Evolutionary conservation across 2,888 invertebrate genomes (phyloP).

Genomic region (Eupelmus urozonus): DNA sequence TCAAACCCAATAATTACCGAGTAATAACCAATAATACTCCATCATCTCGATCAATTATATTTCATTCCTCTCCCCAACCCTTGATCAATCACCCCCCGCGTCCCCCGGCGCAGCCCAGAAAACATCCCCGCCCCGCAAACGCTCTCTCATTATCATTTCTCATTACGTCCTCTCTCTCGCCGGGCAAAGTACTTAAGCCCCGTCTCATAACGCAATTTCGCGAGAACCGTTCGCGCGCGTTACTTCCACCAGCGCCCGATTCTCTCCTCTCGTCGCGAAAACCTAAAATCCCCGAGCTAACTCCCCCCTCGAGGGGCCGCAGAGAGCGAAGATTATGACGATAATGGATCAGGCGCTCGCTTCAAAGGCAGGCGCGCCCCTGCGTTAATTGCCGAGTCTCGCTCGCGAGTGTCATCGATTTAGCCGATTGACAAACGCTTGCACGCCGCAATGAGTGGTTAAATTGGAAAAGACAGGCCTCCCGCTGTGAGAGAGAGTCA

Average conservation of each 20-base stretch:
- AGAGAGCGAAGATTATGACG: slow-evolving; percentile 34
- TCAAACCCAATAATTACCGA: too few relatives aligned
- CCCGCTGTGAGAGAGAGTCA: neutral
- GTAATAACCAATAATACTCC: too few relatives aligned
- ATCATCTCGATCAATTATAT: neutral
- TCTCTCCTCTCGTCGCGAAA: neutral
- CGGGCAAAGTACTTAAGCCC: slow-evolving; percentile 30
- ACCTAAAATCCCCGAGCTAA: neutral
- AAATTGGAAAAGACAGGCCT: slow-evolving; percentile 37
- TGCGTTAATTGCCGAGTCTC: neutral
- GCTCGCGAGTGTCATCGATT: slow-evolving; percentile 32
- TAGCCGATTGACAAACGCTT: slow-evolving; percentile 32
- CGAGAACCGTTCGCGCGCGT: slow-evolving; percentile 1
- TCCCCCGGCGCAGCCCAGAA: too few relatives aligned
- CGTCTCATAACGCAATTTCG: slow-evolving; percentile 21
- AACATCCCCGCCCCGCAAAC: neutral
- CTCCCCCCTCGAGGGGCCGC: too few relatives aligned
- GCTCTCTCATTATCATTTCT: slow-evolving; percentile 39
- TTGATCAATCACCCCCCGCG: neutral
- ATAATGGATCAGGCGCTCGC: slow-evolving; percentile 45
- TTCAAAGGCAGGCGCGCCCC: neutral
- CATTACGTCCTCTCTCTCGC: slow-evolving; percentile 17
- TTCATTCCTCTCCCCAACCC: too few relatives aligned
- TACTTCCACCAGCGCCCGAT: neutral
- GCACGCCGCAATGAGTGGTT: neutral